Evolutionary conservation across 1,140 invertebrate species (phyloP).

Genomic region (Cepaea nemoralis): DNA sequence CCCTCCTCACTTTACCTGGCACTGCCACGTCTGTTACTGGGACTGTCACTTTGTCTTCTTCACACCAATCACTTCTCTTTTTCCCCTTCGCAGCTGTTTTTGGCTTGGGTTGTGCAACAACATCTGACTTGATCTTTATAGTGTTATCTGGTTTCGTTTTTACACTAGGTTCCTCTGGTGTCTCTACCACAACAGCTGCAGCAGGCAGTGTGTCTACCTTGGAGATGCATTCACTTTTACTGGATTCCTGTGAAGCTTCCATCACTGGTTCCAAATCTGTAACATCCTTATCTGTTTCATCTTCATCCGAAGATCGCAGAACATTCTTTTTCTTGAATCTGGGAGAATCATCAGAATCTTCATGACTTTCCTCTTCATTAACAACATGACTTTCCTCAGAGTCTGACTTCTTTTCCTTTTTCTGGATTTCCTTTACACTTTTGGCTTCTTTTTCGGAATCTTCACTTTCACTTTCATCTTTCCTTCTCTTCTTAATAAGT

Average conservation of each 20-base stretch:
- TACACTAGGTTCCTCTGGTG: not conserved
- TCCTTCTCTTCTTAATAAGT: conserved; percentile 31
- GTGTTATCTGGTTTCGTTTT: not conserved
- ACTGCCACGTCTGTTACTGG: not conserved
- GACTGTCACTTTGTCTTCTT: not conserved
- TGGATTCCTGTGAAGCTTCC: not conserved
- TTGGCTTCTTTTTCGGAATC: conserved; percentile 24
- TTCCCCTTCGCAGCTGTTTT: conserved; percentile 7
- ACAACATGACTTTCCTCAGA: conserved; percentile 35
- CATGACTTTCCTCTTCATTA: conserved; percentile 14
- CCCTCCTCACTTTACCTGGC: conserved; percentile 23
- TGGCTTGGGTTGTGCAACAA: not conserved
- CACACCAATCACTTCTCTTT: conserved; percentile 12
- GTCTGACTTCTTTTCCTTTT: conserved; percentile 3
- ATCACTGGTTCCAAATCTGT: conserved; percentile 21
- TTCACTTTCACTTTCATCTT: conserved; percentile 12
- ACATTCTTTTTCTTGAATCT: conserved; percentile 45
- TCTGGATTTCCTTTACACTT: conserved; percentile 19
- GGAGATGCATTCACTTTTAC: not conserved
- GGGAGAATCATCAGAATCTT: conserved; percentile 29
- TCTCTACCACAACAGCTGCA: not conserved
- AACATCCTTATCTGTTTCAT: conserved; percentile 17
- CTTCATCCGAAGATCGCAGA: conserved; percentile 43
- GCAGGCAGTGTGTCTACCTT: not conserved
- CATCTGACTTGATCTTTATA: not conserved